Evolutionary conservation across 2,113 vertebrate genomes (phyloP), one percentile per base, ranked within the genome.

Genomic region (Hydrolagus affinis): DNA sequence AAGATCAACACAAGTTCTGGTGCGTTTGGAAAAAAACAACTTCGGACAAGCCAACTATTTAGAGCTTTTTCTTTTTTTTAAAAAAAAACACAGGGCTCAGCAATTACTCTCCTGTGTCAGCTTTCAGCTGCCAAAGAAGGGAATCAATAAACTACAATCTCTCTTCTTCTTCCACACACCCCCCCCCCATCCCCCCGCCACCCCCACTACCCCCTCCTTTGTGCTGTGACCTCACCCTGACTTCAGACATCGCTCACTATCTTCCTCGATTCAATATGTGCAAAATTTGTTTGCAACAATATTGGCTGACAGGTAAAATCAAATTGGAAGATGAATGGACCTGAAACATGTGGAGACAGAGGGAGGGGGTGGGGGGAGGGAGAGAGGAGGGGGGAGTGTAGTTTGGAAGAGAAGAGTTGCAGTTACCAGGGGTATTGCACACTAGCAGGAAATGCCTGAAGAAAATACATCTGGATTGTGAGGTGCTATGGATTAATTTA

Each of bases 1-100:
- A 95, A 94, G 93, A 93, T 94, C 94, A 94, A 94, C 94, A 94
- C 92, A 92, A 93, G 91, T 93, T 93, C 92, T 90, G 90, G 92
- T 94, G 92, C 92, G 91, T 92, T 92, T 89, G 92, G 92, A 92
- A 44, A 44, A 44, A 44, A 92, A 91, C 89, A n/a, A n/a, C 75
- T 88, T 91, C 92, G 93, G 93, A 91, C 92, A 91, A 90, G 88
- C 86, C 86, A 70, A 90, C 89, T 91, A 87, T 88, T 90, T 89
- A 89, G 88, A 88, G 88, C 87, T 90, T 91, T 90, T 89, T 87
- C 90, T 90, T 23, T 44, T 44, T 77, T 28, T n/a, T n/a, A n/a
- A n/a, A n/a, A 44, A 44, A 44, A 44, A 44, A 44, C 44, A 86
- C 60, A 76, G 85, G 60, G 23, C 73, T 74, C 72, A 73, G 30